phyloP scores from a whole-genome alignment of 2,113 vertebrate species.

The Chrysochloris asiatica region DNA sequence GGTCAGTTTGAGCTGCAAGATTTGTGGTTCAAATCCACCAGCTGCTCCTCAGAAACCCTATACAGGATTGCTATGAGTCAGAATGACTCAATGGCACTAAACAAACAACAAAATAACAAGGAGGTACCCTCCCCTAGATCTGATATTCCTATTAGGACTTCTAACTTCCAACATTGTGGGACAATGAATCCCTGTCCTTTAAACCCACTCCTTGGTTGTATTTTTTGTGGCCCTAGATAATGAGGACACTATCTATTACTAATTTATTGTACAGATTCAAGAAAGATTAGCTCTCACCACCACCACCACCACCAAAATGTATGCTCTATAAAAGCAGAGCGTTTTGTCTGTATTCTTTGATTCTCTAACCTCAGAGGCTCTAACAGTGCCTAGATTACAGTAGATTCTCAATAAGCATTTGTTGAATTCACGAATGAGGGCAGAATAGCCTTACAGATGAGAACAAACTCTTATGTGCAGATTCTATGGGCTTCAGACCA shows the following conservation, averaged over 20 bases:
- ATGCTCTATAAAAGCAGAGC: neutral
- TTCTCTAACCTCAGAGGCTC: neutral
- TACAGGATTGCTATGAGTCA: too few relatives aligned
- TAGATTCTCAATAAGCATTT: neutral
- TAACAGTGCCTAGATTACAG: neutral
- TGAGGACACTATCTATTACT: neutral
- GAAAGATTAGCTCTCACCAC: neutral
- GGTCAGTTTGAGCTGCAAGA: too few relatives aligned
- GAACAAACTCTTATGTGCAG: neutral
- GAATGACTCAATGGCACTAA: too few relatives aligned
- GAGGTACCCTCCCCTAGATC: neutral
- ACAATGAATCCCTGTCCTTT: neutral
- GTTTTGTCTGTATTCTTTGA: neutral
- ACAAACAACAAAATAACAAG: too few relatives aligned
- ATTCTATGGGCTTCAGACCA: neutral
- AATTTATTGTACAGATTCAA: neutral
- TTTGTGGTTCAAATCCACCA: too few relatives aligned
- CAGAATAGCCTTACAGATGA: neutral
- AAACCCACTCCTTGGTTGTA: neutral
- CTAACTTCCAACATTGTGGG: neutral
- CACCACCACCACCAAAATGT: neutral
- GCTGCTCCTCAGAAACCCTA: too few relatives aligned
- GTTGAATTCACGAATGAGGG: neutral
- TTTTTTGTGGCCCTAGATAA: neutral
- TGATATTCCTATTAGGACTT: neutral